phyloP scores from a whole-genome alignment of 1,140 invertebrate species.

The Heliconius melpomene region DNA sequence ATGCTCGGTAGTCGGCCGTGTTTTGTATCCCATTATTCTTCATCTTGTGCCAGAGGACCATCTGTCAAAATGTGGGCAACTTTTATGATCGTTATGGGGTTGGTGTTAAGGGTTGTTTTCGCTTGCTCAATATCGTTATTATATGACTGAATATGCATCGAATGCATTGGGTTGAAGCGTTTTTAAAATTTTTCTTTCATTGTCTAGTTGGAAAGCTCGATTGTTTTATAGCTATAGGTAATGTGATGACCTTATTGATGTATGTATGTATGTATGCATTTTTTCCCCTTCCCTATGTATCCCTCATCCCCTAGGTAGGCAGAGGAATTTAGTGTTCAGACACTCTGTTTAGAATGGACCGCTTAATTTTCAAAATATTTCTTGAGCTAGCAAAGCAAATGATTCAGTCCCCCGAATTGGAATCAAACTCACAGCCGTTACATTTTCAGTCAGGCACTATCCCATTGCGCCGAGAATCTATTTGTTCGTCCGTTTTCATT shows the following conservation, averaged over 20 bases:
- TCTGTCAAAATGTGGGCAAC: slow-evolving; percentile 47
- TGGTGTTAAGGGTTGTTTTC: not conserved
- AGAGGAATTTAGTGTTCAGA: no score
- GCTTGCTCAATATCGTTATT: not conserved
- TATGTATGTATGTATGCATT: not conserved
- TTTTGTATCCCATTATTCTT: slow-evolving; percentile 75
- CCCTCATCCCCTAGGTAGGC: no score
- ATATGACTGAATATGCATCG: slow-evolving; percentile 14
- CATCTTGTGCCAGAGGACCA: slow-evolving; percentile 54
- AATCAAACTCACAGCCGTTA: not conserved
- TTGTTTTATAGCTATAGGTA: not conserved
- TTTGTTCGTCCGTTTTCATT: no score
- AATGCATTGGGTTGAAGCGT: slow-evolving; percentile 9
- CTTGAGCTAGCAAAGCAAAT: not conserved
- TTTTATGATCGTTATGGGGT: not conserved
- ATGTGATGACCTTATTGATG: not conserved
- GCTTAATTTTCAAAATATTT: no score
- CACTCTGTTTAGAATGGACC: no score
- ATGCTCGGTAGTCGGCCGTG: slow-evolving; percentile 70
- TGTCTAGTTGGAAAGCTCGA: slow-evolving; percentile 5
- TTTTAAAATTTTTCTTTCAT: not conserved
- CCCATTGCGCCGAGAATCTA: no score
- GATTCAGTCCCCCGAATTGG: not conserved
- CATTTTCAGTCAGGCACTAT: not conserved
- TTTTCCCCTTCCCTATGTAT: not conserved